A percentile compares a stretch with the other conserved stretches of the same genome.
phyloP scores from a whole-genome alignment of 2,888 invertebrate genomes.

The Margaritifera margaritifera region DNA sequence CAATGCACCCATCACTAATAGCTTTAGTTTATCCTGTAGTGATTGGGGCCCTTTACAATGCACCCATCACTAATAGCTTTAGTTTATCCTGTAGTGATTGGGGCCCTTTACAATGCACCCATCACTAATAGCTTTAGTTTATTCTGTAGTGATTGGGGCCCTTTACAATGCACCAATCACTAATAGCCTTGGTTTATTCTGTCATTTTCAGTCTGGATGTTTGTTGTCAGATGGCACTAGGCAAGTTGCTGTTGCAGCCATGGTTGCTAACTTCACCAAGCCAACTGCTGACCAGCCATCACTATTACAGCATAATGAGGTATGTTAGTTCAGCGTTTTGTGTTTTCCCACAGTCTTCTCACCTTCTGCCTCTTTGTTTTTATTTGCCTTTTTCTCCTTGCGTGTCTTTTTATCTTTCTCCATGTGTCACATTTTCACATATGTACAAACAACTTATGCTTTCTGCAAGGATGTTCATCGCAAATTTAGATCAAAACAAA shows the following conservation, averaged over 20 bases:
- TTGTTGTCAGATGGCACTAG: constrained; percentile 59
- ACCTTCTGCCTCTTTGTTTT: neutral
- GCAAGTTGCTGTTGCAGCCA: constrained; percentile 73
- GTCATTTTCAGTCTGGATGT: constrained; percentile 67
- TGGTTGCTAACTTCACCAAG: constrained; percentile 76
- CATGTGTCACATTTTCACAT: too few relatives aligned
- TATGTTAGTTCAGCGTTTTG: constrained; percentile 23
- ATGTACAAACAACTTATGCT: too few relatives aligned
- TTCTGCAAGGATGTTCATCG: too few relatives aligned
- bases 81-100: neutral
- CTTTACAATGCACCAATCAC: neutral
- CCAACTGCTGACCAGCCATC: constrained; percentile 74
- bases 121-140: neutral
- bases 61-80: neutral
- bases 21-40: neutral
- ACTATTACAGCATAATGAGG: constrained; percentile 75
- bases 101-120: neutral
- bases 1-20: neutral
- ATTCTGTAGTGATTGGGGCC: neutral
- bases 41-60: neutral
- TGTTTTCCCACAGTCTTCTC: neutral
- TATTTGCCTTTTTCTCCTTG: too few relatives aligned
- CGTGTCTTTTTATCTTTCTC: too few relatives aligned
- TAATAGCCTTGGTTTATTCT: neutral
- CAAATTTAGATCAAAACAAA: too few relatives aligned